Evolutionary conservation across 1,140 invertebrate genomes (phyloP).

Genomic region (Caenorhabditis tropicalis): DNA sequence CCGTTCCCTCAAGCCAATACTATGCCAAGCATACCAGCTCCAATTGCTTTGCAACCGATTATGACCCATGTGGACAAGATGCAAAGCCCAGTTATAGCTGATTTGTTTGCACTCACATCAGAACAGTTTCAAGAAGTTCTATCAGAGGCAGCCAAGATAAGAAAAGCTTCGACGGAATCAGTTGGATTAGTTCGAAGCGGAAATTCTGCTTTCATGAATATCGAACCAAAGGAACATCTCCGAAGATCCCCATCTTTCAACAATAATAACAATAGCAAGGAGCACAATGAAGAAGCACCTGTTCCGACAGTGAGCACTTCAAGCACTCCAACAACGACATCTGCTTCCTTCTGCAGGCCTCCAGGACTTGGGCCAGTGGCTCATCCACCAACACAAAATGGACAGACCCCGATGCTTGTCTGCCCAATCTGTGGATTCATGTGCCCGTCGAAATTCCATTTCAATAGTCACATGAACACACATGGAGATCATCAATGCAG

Average conservation of each 20-base stretch:
- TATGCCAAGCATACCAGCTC: background rate
- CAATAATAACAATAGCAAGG: background rate
- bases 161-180: background rate
- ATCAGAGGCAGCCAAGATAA: background rate
- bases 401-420: slow-evolving; percentile 50
- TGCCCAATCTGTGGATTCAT: slow-evolving; percentile 72
- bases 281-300: slow-evolving; percentile 39
- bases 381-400: slow-evolving; percentile 37
- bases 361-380: slow-evolving; percentile 46
- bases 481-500: slow-evolving; percentile 75
- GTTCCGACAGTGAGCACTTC: background rate
- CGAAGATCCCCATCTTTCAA: background rate
- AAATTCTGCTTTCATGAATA: background rate
- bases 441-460: slow-evolving; percentile 72
- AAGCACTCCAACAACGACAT: slow-evolving; percentile 24
- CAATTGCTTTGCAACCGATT: background rate
- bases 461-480: slow-evolving; percentile 75
- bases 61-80: background rate
- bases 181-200: background rate
- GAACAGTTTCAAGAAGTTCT: background rate
- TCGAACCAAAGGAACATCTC: background rate
- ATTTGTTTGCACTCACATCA: background rate
- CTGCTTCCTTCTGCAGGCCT: slow-evolving; percentile 45
- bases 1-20: no score
- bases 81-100: background rate